Conservation (phyloP, 1,140 invertebrate species). For the Coboldia fuscipes region DNA sequence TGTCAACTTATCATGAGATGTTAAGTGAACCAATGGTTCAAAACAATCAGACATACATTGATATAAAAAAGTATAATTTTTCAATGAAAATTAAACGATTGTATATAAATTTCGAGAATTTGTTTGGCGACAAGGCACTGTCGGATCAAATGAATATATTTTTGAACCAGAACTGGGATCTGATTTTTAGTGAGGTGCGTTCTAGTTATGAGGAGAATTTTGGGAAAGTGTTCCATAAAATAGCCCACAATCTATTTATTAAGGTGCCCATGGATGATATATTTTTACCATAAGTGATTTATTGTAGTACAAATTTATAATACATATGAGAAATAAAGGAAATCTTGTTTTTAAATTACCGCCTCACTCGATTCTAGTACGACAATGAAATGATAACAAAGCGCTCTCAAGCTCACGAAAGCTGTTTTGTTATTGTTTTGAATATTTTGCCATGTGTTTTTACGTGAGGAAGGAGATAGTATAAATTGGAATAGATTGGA, state of each 20-base stretch:
- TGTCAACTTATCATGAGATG: constrained; percentile 31
- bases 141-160: constrained; percentile 33
- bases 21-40: constrained; percentile 30
- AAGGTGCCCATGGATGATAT: constrained; percentile 36
- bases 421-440: too few species aligned
- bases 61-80: constrained; percentile 30
- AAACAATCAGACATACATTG: constrained; percentile 34
- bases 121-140: constrained; percentile 33
- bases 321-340: too few species aligned
- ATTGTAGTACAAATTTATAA: too few species aligned
- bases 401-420: too few species aligned
- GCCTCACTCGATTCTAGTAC: too few species aligned
- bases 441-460: too few species aligned
- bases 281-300: constrained; percentile 28
- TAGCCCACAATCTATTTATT: constrained; percentile 36
- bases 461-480: too few species aligned
- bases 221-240: constrained; percentile 31
- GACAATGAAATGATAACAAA: too few species aligned
- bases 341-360: too few species aligned
- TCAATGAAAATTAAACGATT: constrained; percentile 29
- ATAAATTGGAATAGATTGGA: too few species aligned
- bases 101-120: constrained; percentile 31
- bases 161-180: constrained; percentile 39
- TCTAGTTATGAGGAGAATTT: constrained; percentile 36
- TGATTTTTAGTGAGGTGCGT: constrained; percentile 39